Evolutionary conservation across 2,113 vertebrate species (phyloP).

Genomic region (Pelecanus crispus): DNA sequence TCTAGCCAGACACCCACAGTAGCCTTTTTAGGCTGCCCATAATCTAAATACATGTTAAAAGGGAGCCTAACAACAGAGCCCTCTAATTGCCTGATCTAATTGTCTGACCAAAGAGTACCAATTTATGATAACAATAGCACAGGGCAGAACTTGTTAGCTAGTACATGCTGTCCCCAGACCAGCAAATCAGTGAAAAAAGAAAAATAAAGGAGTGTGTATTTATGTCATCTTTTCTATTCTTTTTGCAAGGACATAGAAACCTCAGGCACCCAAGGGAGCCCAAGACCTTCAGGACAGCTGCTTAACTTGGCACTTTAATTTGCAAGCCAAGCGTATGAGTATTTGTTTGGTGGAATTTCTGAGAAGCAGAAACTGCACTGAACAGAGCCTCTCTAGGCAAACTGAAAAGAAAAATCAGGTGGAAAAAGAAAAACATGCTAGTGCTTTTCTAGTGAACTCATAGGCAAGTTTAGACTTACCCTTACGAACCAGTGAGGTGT

Average conservation of each 20-base stretch:
- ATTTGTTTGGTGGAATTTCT: not conserved
- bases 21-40: not conserved
- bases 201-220: constrained; percentile 14
- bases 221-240: not conserved
- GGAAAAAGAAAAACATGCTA: not conserved
- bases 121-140: constrained; percentile 42
- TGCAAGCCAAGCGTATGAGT: not conserved
- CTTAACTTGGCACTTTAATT: constrained; percentile 19
- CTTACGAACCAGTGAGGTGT: constrained; percentile 2
- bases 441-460: constrained; percentile 1
- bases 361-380: not conserved
- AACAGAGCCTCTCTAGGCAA: not conserved
- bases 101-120: constrained; percentile 17
- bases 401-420: not conserved
- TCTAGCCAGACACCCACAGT: not conserved
- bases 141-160: constrained; percentile 14
- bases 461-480: not conserved
- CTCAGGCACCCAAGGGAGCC: constrained; percentile 10
- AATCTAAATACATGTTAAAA: not conserved
- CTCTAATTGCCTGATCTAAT: constrained; percentile 11
- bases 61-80: not conserved
- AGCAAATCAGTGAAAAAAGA: constrained; percentile 2
- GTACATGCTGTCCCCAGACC: constrained; percentile 16
- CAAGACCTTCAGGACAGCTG: constrained; percentile 5
- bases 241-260: constrained; percentile 4